These are phyloP conservation scores for Carassius carassius DNA, from an alignment of 2,113 vertebrate species.

Conservation along the genomic window DNA sequence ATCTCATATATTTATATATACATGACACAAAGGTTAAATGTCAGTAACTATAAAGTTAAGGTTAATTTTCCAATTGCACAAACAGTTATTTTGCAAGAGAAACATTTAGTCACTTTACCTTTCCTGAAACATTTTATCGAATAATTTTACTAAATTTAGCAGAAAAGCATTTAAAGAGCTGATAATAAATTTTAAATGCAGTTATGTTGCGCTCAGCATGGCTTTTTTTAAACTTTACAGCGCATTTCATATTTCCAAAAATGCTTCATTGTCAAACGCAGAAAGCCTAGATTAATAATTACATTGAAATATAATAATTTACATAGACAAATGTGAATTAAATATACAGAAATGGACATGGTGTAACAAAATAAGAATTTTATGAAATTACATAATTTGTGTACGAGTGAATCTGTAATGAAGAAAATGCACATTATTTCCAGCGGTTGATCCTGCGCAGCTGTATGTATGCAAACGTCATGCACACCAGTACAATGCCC, in stretches of 20 bases:
- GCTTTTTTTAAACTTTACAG: not conserved
- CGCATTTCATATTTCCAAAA: not conserved
- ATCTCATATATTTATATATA: not conserved
- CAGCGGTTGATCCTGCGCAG: conserved; percentile 71
- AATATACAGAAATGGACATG: no score
- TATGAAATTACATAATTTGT: not conserved
- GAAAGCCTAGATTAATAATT: no score
- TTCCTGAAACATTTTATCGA: not conserved
- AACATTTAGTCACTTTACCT: not conserved
- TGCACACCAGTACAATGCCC: conserved; percentile 68
- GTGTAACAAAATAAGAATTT: conserved; percentile 3
- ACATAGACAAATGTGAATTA: no score
- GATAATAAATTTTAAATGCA: not conserved
- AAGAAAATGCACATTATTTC: conserved; percentile 61
- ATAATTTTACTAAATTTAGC: not conserved
- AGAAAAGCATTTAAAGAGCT: not conserved
- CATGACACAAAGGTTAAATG: not conserved
- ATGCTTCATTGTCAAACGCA: no score
- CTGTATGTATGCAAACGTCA: conserved; percentile 70
- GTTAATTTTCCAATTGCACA: not conserved
- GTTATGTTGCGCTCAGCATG: not conserved
- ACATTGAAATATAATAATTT: no score
- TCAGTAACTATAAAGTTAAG: not conserved
- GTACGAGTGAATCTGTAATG: not conserved
- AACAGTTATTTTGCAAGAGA: no score